phyloP scores from a whole-genome alignment of 2,888 invertebrate genomes.

The Xylocampa areola region DNA sequence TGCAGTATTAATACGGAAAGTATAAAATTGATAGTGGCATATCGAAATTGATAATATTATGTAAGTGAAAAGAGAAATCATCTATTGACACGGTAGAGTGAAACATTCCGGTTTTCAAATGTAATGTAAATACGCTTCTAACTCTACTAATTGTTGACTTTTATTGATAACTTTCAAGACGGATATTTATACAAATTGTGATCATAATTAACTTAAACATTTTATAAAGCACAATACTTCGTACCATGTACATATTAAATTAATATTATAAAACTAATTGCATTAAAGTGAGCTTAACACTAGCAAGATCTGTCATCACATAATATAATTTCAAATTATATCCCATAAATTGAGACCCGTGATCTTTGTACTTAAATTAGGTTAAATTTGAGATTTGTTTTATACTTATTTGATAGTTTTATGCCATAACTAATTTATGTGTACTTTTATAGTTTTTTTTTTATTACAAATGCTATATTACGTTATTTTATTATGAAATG shows the following conservation, averaged over 20 bases:
- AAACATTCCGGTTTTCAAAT: slow-evolving; percentile 64
- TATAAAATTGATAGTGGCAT: slow-evolving; percentile 76
- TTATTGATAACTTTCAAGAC: slow-evolving; percentile 33
- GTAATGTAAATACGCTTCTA: slow-evolving; percentile 61
- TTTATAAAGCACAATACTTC: slow-evolving; percentile 55
- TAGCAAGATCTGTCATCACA: slow-evolving; percentile 71
- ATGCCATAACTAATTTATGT: slow-evolving; percentile 89
- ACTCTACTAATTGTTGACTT: slow-evolving; percentile 47
- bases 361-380: slow-evolving; percentile 86
- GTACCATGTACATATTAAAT: slow-evolving; percentile 55
- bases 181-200: slow-evolving; percentile 34
- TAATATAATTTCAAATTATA: slow-evolving; percentile 43
- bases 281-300: slow-evolving; percentile 55
- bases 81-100: slow-evolving; percentile 46
- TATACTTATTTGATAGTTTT: slow-evolving; percentile 82
- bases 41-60: slow-evolving; percentile 68
- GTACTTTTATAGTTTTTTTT: slow-evolving; percentile 79
- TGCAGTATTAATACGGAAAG: slow-evolving; percentile 81
- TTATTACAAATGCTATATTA: slow-evolving; percentile 68
- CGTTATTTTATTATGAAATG: slow-evolving; percentile 70
- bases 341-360: slow-evolving; percentile 62
- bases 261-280: slow-evolving; percentile 43
- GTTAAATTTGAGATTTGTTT: slow-evolving; percentile 79
- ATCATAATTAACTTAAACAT: slow-evolving; percentile 32
- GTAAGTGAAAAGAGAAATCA: slow-evolving; percentile 54